These are phyloP conservation scores for Nephrotoma guestfalica DNA, from an alignment of 2,888 invertebrate species.

Conservation along the genomic window DNA sequence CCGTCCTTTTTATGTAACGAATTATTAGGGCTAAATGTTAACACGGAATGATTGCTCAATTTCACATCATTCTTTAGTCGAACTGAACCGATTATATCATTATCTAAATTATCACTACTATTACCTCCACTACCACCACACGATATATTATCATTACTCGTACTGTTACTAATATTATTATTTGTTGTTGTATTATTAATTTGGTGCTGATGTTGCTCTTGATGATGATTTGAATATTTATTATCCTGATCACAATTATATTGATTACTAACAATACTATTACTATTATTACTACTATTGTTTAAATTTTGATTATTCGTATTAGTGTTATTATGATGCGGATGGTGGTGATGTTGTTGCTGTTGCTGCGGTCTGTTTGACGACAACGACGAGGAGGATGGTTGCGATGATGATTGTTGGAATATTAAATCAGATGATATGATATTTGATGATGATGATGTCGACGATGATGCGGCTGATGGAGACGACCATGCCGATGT, in stretches of 20 bases:
- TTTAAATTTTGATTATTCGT: not conserved
- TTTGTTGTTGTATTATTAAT: not conserved
- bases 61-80: conserved; percentile 5
- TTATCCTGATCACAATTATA: conserved; percentile 4
- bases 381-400: not conserved
- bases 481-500: conserved; percentile 13
- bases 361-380: not conserved
- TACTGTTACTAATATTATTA: not conserved
- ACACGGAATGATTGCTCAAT: conserved; percentile 1
- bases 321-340: not conserved
- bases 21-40: conserved; percentile 2
- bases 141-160: conserved; percentile 3
- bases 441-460: conserved; percentile 5
- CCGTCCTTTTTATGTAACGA: not conserved
- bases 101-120: conserved; percentile 16
- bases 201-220: not conserved
- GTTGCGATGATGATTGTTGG: not conserved
- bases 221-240: not conserved
- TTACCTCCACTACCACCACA: conserved; percentile 8
- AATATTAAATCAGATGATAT: conserved; percentile 1
- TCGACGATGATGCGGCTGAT: conserved; percentile 10
- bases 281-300: conserved; percentile 8
- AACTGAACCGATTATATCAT: not conserved
- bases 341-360: not conserved
- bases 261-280: conserved; percentile 2